These are phyloP conservation scores for Ylistrum balloti DNA, from an alignment of 1,140 invertebrate genomes.

Conservation along the genomic window DNA sequence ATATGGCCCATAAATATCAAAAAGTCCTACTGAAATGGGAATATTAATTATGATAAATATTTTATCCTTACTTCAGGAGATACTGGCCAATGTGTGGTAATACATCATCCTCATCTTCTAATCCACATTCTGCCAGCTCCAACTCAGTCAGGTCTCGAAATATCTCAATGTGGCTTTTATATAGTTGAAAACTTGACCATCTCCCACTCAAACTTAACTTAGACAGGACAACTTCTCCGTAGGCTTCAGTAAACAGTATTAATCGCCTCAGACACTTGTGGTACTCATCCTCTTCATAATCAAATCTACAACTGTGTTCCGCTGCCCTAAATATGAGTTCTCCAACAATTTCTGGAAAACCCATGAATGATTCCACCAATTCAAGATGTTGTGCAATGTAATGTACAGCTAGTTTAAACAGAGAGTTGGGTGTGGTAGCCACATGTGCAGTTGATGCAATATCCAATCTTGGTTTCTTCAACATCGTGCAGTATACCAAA, in stretches of 20 bases:
- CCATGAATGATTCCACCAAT: background rate
- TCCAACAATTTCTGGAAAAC: constrained; percentile 27
- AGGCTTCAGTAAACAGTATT: background rate
- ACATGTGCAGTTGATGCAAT: background rate
- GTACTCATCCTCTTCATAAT: background rate
- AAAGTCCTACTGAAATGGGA: no score
- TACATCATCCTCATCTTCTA: background rate
- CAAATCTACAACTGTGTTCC: background rate
- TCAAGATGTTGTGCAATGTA: background rate
- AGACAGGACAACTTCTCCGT: background rate
- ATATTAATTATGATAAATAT: no score
- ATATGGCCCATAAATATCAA: no score
- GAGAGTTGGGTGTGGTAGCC: background rate
- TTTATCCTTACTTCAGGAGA: background rate
- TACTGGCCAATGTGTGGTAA: constrained; percentile 32
- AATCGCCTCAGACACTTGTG: background rate
- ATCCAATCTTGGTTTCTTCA: background rate
- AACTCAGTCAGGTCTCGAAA: background rate
- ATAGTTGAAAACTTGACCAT: constrained; percentile 6
- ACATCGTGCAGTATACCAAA: background rate
- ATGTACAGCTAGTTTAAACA: background rate
- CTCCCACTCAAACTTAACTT: background rate
- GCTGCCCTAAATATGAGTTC: background rate
- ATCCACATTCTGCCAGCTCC: constrained; percentile 10
- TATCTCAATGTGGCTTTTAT: background rate